These are phyloP conservation scores for Fringilla coelebs DNA, from an alignment of 2,797 vertebrate species.

Conservation along the genomic window DNA sequence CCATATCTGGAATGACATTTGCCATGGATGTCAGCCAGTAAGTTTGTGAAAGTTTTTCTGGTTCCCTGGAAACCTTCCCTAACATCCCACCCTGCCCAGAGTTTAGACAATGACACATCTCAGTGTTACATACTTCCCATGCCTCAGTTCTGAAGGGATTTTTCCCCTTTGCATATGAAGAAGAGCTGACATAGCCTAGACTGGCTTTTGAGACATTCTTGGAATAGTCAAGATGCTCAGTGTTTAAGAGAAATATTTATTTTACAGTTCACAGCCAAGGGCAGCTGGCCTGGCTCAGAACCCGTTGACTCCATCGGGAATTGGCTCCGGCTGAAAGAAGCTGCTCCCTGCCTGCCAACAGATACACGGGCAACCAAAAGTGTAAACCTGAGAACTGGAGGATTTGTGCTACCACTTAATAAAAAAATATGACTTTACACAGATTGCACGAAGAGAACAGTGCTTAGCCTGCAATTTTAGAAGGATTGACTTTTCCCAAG, in stretches of 20 bases:
- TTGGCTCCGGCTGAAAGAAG: background rate
- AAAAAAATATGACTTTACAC: background rate
- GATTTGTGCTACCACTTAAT: background rate
- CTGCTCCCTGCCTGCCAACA: background rate
- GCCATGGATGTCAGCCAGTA: conserved; percentile 16
- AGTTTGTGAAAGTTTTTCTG: conserved; percentile 53
- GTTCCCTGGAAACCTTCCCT: conserved; percentile 57
- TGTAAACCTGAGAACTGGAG: conserved; percentile 8
- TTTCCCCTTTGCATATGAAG: conserved; percentile 38
- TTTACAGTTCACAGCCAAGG: conserved; percentile 47
- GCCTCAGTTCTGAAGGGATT: conserved; percentile 46
- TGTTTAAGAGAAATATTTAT: conserved; percentile 49
- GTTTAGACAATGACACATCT: conserved; percentile 57
- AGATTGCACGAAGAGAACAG: background rate
- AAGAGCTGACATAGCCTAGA: conserved; percentile 48
- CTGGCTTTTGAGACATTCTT: conserved; percentile 24
- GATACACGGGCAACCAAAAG: background rate
- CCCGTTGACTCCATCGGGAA: background rate
- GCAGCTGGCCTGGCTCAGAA: conserved; percentile 55
- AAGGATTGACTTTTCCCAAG: background rate
- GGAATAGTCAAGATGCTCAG: conserved; percentile 6
- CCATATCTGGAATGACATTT: conserved; percentile 61
- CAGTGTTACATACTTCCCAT: conserved; percentile 22
- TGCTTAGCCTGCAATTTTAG: background rate
- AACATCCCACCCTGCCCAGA: conserved; percentile 46